Conservation (phyloP, 2,113 vertebrate species). For the Corvus hawaiiensis region DNA sequence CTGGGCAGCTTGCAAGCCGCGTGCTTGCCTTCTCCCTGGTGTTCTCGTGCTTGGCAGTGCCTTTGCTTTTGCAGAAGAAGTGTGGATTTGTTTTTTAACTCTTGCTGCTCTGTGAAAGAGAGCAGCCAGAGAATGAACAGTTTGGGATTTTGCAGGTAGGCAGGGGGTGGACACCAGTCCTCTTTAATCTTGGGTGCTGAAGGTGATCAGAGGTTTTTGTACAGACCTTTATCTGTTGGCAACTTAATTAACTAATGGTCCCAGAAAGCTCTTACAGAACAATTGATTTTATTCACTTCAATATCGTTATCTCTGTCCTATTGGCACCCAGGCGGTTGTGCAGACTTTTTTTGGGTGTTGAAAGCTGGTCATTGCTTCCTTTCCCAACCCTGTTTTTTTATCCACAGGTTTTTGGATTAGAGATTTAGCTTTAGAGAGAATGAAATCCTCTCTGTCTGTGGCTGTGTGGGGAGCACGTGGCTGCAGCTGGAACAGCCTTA, state of each 20-base stretch:
- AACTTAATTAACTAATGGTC: conserved; percentile 32
- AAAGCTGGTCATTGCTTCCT: background rate
- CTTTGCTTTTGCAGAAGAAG: conserved; percentile 17
- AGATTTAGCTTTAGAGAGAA: background rate
- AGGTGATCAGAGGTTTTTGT: background rate
- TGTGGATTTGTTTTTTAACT: conserved; percentile 23
- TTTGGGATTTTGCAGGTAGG: background rate
- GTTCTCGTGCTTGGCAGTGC: conserved; percentile 14
- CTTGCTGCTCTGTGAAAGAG: background rate
- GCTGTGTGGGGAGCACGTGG: background rate
- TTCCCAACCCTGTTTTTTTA: background rate
- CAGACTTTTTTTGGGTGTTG: background rate
- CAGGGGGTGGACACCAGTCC: background rate
- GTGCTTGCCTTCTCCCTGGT: background rate
- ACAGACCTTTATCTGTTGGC: background rate
- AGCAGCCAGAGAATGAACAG: background rate
- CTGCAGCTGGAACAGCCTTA: conserved; percentile 8
- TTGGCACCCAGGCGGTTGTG: background rate
- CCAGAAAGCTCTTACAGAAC: background rate
- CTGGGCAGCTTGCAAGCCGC: background rate
- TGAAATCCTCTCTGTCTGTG: background rate
- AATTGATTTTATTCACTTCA: conserved; percentile 12
- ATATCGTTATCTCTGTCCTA: background rate
- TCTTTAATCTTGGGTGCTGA: background rate
- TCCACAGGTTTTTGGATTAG: background rate